Percentiles rank a stretch among this genome's conserved stretches.
Evolutionary conservation across 37 sponge, comb jelly and placozoan genomes (phyloP).

Genomic region (Petrosia ficiformis): DNA sequence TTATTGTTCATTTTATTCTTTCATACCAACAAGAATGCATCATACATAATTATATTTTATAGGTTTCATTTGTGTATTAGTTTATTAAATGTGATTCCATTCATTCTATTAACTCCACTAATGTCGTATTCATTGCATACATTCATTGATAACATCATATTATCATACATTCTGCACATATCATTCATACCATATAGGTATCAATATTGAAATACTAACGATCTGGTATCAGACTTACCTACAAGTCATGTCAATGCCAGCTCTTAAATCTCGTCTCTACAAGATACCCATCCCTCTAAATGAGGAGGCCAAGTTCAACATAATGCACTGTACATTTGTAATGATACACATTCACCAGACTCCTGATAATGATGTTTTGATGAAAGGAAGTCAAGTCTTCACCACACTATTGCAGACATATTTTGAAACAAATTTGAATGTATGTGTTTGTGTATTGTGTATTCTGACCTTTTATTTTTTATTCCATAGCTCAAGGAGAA

Average conservation of each 20-base stretch:
- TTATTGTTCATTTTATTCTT: too few species aligned
- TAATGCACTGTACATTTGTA: slow-evolving; percentile 48
- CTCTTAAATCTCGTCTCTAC: slow-evolving; percentile 40
- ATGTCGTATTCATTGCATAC: too few species aligned
- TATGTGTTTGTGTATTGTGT: neutral
- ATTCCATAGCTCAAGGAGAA: neutral
- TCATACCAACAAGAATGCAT: too few species aligned
- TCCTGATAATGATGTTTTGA: neutral
- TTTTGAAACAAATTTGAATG: neutral
- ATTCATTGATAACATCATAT: too few species aligned
- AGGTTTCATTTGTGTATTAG: too few species aligned
- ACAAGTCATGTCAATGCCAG: slow-evolving; percentile 43
- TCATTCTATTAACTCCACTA: too few species aligned
- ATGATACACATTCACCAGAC: slow-evolving; percentile 6
- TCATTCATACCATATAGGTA: too few species aligned
- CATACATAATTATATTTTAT: too few species aligned
- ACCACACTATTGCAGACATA: neutral
- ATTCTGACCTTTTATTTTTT: neutral
- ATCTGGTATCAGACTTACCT: slow-evolving; percentile 51
- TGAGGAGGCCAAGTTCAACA: slow-evolving; percentile 34
- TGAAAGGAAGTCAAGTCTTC: neutral
- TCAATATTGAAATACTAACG: slow-evolving; percentile 3
- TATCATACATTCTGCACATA: too few species aligned
- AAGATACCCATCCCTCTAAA: neutral
- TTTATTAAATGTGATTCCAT: too few species aligned